These are phyloP conservation scores for Ligdia adustata DNA, from an alignment of 2,888 invertebrate genomes.

Conservation along the genomic window DNA sequence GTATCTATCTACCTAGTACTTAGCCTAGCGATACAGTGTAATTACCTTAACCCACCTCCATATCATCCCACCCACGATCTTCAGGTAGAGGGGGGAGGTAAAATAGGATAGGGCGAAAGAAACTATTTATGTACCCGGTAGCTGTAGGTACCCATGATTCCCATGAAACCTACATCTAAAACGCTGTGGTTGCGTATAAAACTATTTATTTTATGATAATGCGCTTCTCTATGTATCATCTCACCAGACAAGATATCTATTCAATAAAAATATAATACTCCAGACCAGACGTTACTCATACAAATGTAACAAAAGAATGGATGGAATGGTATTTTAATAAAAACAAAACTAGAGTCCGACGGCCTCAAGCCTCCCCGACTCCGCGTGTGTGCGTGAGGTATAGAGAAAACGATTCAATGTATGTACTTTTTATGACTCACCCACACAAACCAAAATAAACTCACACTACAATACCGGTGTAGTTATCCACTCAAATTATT, in stretches of 20 bases:
- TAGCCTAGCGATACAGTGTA: not conserved
- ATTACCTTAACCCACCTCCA: slow-evolving; percentile 6
- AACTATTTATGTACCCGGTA: no score
- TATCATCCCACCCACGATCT: slow-evolving; percentile 6
- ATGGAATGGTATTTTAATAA: slow-evolving; percentile 63
- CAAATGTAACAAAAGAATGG: slow-evolving; percentile 32
- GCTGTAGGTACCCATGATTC: slow-evolving; percentile 4
- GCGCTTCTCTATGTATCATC: slow-evolving; percentile 16
- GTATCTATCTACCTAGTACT: no score
- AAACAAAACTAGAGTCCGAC: slow-evolving; percentile 60
- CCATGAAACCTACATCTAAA: not conserved
- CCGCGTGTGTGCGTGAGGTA: slow-evolving; percentile 50
- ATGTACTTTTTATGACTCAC: slow-evolving; percentile 42
- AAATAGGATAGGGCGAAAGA: slow-evolving; percentile 10
- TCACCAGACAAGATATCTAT: slow-evolving; percentile 11
- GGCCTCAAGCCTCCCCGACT: slow-evolving; percentile 47
- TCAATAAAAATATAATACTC: slow-evolving; percentile 19
- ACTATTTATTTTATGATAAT: slow-evolving; percentile 24
- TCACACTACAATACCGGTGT: slow-evolving; percentile 34
- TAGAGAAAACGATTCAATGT: slow-evolving; percentile 51
- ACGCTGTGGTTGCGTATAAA: slow-evolving; percentile 4
- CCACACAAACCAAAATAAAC: slow-evolving; percentile 37
- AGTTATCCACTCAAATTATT: slow-evolving; percentile 45
- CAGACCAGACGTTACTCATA: slow-evolving; percentile 25
- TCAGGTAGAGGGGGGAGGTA: slow-evolving; percentile 1